Evolutionary conservation across 2,888 invertebrate genomes (phyloP).

Genomic region (Hipparchia sbordonii): DNA sequence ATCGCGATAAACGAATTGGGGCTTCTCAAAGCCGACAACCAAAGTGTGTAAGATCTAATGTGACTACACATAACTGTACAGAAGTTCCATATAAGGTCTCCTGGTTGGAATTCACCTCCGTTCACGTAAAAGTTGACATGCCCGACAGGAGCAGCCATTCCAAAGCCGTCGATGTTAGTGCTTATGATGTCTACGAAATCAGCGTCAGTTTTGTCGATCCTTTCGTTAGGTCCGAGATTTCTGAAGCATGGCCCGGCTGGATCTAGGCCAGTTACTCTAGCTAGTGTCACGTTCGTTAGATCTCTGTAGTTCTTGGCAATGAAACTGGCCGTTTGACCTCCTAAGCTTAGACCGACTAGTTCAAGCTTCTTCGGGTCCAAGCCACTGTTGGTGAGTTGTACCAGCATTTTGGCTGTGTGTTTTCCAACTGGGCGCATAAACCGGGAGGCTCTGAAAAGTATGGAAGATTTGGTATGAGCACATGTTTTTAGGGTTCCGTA

Average conservation of each 20-base stretch:
- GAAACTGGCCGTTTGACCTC: slow-evolving; percentile 64
- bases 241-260: slow-evolving; percentile 70
- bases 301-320: slow-evolving; percentile 59
- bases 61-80: slow-evolving; percentile 51
- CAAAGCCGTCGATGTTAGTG: slow-evolving; percentile 67
- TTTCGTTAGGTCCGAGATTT: slow-evolving; percentile 55
- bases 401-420: slow-evolving; percentile 61
- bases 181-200: slow-evolving; percentile 62
- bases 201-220: slow-evolving; percentile 62
- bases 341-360: slow-evolving; percentile 63
- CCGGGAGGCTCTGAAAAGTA: slow-evolving; percentile 59
- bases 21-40: slow-evolving; percentile 47
- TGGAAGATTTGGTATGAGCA: not conserved
- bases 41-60: slow-evolving; percentile 43
- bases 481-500: not conserved
- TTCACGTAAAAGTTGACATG: slow-evolving; percentile 70
- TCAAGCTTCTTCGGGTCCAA: slow-evolving; percentile 61
- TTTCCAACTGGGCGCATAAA: slow-evolving; percentile 57
- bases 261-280: slow-evolving; percentile 59
- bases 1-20: slow-evolving; percentile 48
- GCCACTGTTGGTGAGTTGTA: slow-evolving; percentile 53
- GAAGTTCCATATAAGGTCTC: slow-evolving; percentile 44
- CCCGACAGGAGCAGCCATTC: slow-evolving; percentile 65
- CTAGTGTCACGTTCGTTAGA: slow-evolving; percentile 57
- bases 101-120: slow-evolving; percentile 62